Conservation (phyloP, 2,888 invertebrate species). For the Lacanobia wlatinum region DNA sequence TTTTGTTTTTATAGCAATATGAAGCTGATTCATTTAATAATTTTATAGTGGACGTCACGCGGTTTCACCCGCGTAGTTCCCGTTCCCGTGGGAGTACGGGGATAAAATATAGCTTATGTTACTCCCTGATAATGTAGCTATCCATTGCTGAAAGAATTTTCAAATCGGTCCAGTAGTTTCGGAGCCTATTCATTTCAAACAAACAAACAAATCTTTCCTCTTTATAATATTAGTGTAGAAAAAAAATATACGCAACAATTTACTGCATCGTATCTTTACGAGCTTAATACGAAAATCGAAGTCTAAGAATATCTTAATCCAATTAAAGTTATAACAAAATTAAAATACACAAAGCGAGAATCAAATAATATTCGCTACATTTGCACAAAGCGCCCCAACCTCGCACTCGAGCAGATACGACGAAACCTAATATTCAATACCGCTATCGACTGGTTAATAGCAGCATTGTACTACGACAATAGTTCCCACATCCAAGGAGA, state of each 20-base stretch:
- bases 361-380: constrained; percentile 51
- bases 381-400: constrained; percentile 44
- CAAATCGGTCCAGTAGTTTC: too few relatives aligned
- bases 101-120: too few relatives aligned
- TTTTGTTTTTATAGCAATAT: background rate
- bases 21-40: background rate
- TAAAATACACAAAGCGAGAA: constrained; percentile 28
- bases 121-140: too few relatives aligned
- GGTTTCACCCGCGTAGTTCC: too few relatives aligned
- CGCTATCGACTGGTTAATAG: constrained; percentile 63
- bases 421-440: constrained; percentile 65
- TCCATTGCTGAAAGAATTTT: too few relatives aligned
- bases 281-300: constrained; percentile 6
- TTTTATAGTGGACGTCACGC: too few relatives aligned
- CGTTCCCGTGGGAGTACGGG: too few relatives aligned
- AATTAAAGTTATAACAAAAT: constrained; percentile 30
- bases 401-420: constrained; percentile 47
- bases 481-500: constrained; percentile 79
- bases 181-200: too few relatives aligned
- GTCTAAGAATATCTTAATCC: constrained; percentile 19
- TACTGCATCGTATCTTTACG: background rate
- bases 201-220: too few relatives aligned
- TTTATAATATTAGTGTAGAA: too few relatives aligned
- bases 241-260: too few relatives aligned
- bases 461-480: constrained; percentile 64